Evolutionary conservation across 2,113 vertebrate species (phyloP).

Genomic region (Tenebrosternarchus preto): DNA sequence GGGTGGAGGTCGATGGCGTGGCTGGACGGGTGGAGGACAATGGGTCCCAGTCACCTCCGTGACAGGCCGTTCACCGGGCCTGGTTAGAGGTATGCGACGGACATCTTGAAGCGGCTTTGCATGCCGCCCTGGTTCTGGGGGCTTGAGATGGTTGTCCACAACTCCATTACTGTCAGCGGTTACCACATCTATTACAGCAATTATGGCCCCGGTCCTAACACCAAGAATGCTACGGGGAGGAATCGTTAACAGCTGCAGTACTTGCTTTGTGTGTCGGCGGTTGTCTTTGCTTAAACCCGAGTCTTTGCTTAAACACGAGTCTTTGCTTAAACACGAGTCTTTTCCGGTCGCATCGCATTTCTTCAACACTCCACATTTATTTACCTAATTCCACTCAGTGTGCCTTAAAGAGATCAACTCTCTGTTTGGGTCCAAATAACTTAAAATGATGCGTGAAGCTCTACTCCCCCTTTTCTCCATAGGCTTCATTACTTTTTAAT

Average conservation of each 20-base stretch:
- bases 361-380: conserved; percentile 72
- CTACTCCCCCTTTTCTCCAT: conserved; percentile 66
- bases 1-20: not conserved
- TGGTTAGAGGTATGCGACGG: conserved; percentile 40
- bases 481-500: conserved; percentile 84
- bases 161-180: conserved; percentile 77
- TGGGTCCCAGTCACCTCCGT: conserved; percentile 39
- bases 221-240: conserved; percentile 69
- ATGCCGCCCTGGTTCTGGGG: conserved; percentile 69
- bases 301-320: conserved; percentile 71
- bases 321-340: conserved; percentile 72
- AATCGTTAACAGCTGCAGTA: conserved; percentile 79
- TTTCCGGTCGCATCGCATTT: conserved; percentile 63
- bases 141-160: conserved; percentile 67
- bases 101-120: conserved; percentile 73
- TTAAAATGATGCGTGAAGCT: conserved; percentile 80
- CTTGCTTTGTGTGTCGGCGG: conserved; percentile 68
- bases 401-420: conserved; percentile 77
- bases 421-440: conserved; percentile 78
- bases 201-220: conserved; percentile 72
- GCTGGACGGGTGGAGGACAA: conserved; percentile 46
- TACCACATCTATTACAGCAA: conserved; percentile 76
- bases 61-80: conserved; percentile 32
- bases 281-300: conserved; percentile 72
- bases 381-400: conserved; percentile 79